Base-by-base conservation (phyloP, 2,113 vertebrate genomes). In the Bubo scandiacus region DNA sequence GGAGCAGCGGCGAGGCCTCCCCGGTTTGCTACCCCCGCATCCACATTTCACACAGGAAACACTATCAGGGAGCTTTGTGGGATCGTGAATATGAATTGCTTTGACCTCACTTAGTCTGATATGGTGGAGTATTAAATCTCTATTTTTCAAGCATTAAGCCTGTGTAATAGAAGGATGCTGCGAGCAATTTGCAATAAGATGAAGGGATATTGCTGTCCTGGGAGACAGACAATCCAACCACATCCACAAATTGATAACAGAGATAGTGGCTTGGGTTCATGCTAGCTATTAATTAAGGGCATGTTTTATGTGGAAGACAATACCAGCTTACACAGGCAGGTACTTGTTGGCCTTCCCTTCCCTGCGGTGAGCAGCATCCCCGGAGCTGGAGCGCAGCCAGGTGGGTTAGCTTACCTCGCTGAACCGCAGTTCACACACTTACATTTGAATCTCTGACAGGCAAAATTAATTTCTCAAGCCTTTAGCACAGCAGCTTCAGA, bases 401-500 rank as follows among this genome's bases (percentile, higher is more conserved):
- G 52, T 61, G 75, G 74, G 96, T 92, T 94, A 87, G 71, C 79
- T 49, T 65, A 92, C 91, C 94, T 94, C n/a, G 36, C 67, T 90
- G 86, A 97, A 87, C 88, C 86, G 34, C 77, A 5, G 88, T 78
- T 85, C 93, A 72, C 54, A 80, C 70, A 13, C 62, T 68, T 66
- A 57, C 75, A 51, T 86, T 88, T 94, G 94, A 93, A 96, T 97
- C 94, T 82, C 95, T 96, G 97, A 95, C 95, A 98, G 81, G 88
- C 67, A 88, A 96, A 98, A 98, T 98, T 96, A 97, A 97, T 97
- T 97, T 95, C 94, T 97, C 97, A 95, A 93, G 93, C 96, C 96
- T 95, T 93, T 92, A 95, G 95, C 93, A 83, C 34, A 43, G 51
- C 94, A 94, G 96, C 91, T 84, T 62, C 87, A 75, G 91, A 96